Evolutionary conservation across 2,797 vertebrate species (phyloP).

Genomic region (Premnoplex brunnescens): DNA sequence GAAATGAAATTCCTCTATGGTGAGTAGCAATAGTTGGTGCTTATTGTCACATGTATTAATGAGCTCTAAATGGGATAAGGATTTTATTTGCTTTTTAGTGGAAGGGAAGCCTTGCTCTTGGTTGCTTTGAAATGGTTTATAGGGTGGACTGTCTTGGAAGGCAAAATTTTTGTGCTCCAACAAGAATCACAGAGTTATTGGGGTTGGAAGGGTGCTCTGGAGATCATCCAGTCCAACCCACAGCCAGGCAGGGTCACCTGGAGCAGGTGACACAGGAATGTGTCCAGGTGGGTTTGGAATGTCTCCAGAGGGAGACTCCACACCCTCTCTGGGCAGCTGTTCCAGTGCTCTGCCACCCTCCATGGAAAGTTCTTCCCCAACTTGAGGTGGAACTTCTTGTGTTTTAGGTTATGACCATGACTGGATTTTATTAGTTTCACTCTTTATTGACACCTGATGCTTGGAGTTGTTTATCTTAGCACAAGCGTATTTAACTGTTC

Average conservation of each 20-base stretch:
- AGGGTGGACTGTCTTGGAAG: not conserved
- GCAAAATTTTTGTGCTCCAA: not conserved
- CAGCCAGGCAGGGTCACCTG: not conserved
- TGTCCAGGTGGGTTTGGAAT: not conserved
- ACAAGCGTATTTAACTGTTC: not conserved
- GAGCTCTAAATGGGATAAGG: rapidly evolving
- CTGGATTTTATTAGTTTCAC: not conserved
- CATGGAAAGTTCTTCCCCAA: rapidly evolving
- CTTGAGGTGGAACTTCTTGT: not conserved
- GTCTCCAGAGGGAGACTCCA: not conserved
- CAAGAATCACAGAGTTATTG: not conserved
- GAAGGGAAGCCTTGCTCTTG: not conserved
- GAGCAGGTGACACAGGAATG: not conserved
- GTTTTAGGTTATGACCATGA: not conserved
- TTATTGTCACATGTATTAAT: rapidly evolving
- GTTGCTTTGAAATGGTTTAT: not conserved
- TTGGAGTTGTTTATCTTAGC: not conserved
- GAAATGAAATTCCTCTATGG: constrained; percentile 84
- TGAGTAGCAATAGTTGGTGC: constrained; percentile 38
- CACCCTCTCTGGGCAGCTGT: not conserved
- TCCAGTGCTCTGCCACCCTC: not conserved
- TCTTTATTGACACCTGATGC: not conserved
- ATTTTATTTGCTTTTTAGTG: not conserved
- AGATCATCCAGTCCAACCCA: not conserved
- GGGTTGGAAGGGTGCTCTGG: not conserved